Percentiles rank a stretch among this genome's conserved stretches.
Conservation (phyloP, 2,888 invertebrate genomes). For the Pachymerium ferrugineum region DNA sequence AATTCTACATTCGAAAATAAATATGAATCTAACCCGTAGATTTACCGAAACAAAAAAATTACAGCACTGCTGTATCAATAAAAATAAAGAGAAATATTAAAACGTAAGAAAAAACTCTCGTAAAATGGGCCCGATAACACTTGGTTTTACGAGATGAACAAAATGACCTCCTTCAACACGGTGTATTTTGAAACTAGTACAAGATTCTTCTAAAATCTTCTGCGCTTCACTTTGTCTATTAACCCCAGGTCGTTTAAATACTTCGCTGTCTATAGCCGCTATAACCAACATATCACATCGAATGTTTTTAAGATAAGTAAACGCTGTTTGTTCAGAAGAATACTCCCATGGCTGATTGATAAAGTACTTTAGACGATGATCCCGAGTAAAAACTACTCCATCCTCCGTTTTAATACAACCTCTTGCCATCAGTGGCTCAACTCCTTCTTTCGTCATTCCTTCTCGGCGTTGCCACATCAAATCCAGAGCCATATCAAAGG, state of each 20-base stretch:
- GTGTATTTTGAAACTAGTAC: background rate
- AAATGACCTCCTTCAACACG: conserved; percentile 14
- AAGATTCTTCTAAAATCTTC: background rate
- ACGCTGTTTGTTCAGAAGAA: background rate
- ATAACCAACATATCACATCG: background rate
- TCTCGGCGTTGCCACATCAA: conserved; percentile 20
- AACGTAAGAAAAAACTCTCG: background rate
- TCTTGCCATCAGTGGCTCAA: background rate
- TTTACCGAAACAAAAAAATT: too few species aligned
- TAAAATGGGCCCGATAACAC: background rate
- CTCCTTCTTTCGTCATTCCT: background rate
- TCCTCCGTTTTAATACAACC: background rate
- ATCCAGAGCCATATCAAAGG: background rate
- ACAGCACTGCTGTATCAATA: background rate
- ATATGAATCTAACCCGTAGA: too few species aligned
- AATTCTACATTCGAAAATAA: too few species aligned
- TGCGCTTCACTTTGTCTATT: background rate
- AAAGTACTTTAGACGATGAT: conserved; percentile 25
- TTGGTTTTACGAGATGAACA: background rate
- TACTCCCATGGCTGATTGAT: conserved; percentile 23
- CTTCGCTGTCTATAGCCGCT: background rate
- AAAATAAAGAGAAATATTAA: background rate
- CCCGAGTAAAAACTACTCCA: conserved; percentile 8
- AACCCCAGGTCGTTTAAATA: background rate
- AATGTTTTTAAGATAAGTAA: background rate